Conservation (phyloP, 2,113 vertebrate species). For the Tretioscincus oriximinensis region DNA sequence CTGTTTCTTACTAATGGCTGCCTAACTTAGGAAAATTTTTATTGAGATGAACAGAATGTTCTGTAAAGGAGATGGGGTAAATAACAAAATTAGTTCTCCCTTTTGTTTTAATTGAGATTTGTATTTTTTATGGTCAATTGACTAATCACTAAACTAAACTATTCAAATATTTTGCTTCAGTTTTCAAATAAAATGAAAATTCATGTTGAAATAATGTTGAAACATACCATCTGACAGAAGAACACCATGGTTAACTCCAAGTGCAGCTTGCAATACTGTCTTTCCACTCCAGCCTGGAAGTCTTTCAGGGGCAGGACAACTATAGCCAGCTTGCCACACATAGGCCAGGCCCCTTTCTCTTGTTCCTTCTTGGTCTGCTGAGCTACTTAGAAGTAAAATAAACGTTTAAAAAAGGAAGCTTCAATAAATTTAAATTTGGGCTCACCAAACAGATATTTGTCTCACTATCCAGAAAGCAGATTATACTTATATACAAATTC, state of each 20-base stretch:
- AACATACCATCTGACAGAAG: constrained; percentile 90
- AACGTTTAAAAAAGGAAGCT: constrained; percentile 19
- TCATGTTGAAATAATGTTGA: background rate
- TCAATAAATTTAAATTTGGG: background rate
- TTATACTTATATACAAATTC: background rate
- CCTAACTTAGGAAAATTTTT: no score
- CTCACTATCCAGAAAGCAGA: background rate
- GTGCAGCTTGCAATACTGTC: constrained; percentile 87
- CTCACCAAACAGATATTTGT: background rate
- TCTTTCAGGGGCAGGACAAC: constrained; percentile 80
- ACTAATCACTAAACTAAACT: no score
- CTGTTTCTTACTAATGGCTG: no score
- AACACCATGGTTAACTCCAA: constrained; percentile 85
- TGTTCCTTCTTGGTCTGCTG: constrained; percentile 78
- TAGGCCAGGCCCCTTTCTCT: constrained; percentile 87
- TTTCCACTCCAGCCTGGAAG: constrained; percentile 80
- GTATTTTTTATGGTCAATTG: no score
- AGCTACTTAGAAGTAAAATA: constrained; percentile 68
- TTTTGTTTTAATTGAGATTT: no score
- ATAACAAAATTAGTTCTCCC: no score
- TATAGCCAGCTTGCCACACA: constrained; percentile 89
- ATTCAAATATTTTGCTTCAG: background rate
- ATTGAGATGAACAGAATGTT: no score
- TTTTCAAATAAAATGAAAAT: background rate
- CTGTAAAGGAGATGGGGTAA: no score